Conservation (phyloP, 2,113 vertebrate genomes). For the Mormyrus lacerda region DNA sequence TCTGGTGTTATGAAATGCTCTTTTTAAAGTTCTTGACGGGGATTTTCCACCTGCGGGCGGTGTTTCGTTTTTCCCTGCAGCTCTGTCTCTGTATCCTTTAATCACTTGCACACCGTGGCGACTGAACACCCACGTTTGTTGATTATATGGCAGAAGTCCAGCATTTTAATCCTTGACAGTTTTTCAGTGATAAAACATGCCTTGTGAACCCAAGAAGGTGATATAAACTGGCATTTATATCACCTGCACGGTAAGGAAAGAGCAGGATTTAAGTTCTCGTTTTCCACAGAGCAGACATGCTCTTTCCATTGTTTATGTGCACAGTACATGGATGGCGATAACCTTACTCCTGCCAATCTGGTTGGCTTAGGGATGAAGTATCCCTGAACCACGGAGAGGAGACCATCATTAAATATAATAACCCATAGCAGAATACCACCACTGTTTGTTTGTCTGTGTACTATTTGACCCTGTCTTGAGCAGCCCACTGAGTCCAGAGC, state of each 20-base stretch:
- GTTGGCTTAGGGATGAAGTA: constrained; percentile 62
- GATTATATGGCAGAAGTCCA: background rate
- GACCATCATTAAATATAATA: background rate
- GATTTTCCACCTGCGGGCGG: constrained; percentile 64
- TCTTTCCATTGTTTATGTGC: constrained; percentile 22
- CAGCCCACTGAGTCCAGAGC: constrained; percentile 83
- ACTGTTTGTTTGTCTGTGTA: constrained; percentile 6
- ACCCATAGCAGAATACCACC: background rate
- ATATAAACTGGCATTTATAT: background rate
- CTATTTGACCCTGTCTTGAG: constrained; percentile 71
- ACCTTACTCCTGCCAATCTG: constrained; percentile 64
- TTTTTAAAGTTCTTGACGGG: constrained; percentile 64
- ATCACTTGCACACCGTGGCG: background rate
- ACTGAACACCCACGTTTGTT: background rate
- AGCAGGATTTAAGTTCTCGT: background rate
- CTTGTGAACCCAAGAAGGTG: background rate
- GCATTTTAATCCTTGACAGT: background rate
- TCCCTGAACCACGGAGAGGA: background rate
- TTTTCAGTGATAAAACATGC: too few species aligned
- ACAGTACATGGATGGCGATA: constrained; percentile 71
- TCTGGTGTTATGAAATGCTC: background rate
- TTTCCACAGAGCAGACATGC: background rate
- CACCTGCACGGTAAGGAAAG: background rate
- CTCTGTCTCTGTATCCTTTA: constrained; percentile 71
- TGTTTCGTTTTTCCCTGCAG: constrained; percentile 61